Percentiles rank a stretch among this genome's conserved stretches.
Conservation (phyloP, 2,113 vertebrate genomes). For the Ranitomeya variabilis region DNA sequence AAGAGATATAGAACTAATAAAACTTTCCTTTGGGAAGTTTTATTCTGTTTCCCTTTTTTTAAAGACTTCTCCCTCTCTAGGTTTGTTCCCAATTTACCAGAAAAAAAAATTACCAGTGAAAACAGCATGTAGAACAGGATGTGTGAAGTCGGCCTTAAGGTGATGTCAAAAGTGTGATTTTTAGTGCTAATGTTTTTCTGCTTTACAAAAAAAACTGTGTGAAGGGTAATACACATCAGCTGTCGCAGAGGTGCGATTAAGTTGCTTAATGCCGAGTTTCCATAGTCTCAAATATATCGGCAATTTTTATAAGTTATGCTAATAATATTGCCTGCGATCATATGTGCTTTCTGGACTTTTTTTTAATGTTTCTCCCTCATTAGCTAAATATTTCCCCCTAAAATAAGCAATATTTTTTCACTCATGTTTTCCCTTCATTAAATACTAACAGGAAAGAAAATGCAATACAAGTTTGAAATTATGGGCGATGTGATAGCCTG, state of each 20-base stretch:
- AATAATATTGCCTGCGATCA: not conserved
- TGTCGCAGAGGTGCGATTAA: conserved; percentile 3
- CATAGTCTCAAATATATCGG: not conserved
- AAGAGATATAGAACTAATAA: not conserved
- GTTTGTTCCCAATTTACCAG: not conserved
- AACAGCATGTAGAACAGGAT: conserved; percentile 2
- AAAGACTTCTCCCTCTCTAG: not conserved
- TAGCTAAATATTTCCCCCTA: not conserved
- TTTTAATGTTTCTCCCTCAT: not conserved
- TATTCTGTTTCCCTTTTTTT: not conserved
- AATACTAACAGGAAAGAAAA: too few relatives aligned
- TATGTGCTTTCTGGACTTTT: not conserved
- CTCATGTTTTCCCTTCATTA: too few relatives aligned
- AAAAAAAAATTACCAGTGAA: conserved; percentile 4
- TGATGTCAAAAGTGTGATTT: conserved; percentile 10
- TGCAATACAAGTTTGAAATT: too few relatives aligned
- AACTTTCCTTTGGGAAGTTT: not conserved
- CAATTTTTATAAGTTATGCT: not conserved
- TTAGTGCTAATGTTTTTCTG: conserved; percentile 5
- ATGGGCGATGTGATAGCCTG: too few relatives aligned
- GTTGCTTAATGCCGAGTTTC: not conserved
- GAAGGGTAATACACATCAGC: conserved; percentile 4
- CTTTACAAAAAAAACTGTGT: not conserved
- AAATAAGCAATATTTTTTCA: too few relatives aligned
- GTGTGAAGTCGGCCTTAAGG: conserved; percentile 8